Conservation (phyloP, 2,888 invertebrate genomes). For the Pammene aurita region DNA sequence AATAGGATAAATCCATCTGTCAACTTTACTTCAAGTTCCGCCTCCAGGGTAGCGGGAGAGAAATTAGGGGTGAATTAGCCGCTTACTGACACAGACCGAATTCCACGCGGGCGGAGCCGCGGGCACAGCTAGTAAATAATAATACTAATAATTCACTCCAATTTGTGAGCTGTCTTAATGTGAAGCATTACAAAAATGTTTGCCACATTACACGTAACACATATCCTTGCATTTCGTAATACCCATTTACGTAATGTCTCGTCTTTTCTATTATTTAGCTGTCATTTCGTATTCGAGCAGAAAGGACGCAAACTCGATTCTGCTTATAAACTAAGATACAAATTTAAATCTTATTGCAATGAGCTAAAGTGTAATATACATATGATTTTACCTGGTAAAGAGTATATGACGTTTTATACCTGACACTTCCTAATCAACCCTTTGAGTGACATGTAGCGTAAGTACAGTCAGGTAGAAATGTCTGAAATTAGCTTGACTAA, state of each 20-base stretch:
- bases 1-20: too few relatives aligned
- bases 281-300: slow-evolving; percentile 12
- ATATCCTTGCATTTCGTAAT: slow-evolving; percentile 10
- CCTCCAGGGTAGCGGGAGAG: too few relatives aligned
- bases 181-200: slow-evolving; percentile 19
- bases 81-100: too few relatives aligned
- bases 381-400: not conserved
- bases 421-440: slow-evolving; percentile 12
- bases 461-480: slow-evolving; percentile 10
- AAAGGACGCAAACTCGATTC: not conserved
- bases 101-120: too few relatives aligned
- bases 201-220: slow-evolving; percentile 6
- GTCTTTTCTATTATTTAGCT: slow-evolving; percentile 20
- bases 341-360: not conserved
- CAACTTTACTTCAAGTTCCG: too few relatives aligned
- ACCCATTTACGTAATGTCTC: slow-evolving; percentile 9
- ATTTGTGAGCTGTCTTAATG: not conserved
- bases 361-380: not conserved
- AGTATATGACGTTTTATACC: slow-evolving; percentile 2
- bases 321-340: not conserved
- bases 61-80: too few relatives aligned
- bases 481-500: not conserved
- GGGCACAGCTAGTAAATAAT: too few relatives aligned
- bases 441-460: not conserved
- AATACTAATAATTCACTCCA: too few relatives aligned